phyloP scores from a whole-genome alignment of 2,113 vertebrate genomes.

The Phyllostomus hastatus region DNA sequence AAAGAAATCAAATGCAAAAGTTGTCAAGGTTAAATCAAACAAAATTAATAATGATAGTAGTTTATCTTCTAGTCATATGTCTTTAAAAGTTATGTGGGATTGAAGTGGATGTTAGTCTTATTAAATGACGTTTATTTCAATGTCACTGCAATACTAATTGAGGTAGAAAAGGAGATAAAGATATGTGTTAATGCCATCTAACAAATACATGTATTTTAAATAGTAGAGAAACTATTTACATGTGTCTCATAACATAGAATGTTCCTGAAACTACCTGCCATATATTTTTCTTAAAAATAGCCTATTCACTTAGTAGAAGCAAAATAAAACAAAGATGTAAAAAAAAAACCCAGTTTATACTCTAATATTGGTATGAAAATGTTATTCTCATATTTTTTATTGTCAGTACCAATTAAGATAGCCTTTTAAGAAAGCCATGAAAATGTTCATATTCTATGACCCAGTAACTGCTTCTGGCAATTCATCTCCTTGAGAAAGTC shows the following conservation, averaged over 20 bases:
- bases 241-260: neutral
- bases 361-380: neutral
- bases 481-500: neutral
- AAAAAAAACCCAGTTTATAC: neutral
- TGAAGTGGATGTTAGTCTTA: neutral
- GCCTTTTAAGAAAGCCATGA: neutral
- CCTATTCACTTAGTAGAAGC: constrained; percentile 3
- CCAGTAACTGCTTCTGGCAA: neutral
- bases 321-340: constrained; percentile 22
- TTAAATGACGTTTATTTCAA: neutral
- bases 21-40: neutral
- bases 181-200: neutral
- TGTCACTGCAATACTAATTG: neutral
- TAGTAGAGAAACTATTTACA: neutral
- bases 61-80: neutral
- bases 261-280: neutral
- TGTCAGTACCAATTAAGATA: neutral
- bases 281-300: neutral
- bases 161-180: neutral
- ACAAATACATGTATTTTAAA: neutral
- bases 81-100: neutral
- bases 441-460: neutral
- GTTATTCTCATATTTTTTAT: neutral
- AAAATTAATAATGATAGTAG: constrained; percentile 8
- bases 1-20: neutral